A percentile compares a stretch with the other conserved stretches of the same genome.
phyloP scores from a whole-genome alignment of 2,888 invertebrate species.

The Leptogaster cylindrica region DNA sequence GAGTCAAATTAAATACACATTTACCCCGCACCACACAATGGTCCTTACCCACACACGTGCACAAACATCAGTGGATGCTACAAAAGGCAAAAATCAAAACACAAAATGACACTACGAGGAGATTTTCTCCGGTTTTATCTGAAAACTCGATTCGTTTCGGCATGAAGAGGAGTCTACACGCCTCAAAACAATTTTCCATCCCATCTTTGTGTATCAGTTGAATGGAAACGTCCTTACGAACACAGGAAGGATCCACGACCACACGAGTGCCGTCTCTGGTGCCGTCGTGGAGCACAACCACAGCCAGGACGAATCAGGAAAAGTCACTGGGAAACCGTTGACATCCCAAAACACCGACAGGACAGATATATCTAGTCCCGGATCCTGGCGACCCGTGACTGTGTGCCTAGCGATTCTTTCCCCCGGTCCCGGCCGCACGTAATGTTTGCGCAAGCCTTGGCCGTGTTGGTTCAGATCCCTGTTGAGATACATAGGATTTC shows the following conservation, averaged over 20 bases:
- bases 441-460: slow-evolving; percentile 45
- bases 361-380: slow-evolving; percentile 48
- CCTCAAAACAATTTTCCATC: slow-evolving; percentile 45
- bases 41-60: background rate
- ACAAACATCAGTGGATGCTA: slow-evolving; percentile 13
- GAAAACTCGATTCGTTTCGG: slow-evolving; percentile 32
- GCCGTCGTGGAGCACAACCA: slow-evolving; percentile 7
- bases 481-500: slow-evolving; percentile 30
- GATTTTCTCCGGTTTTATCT: slow-evolving; percentile 39
- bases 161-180: slow-evolving; percentile 40
- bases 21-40: slow-evolving; percentile 3
- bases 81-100: slow-evolving; percentile 38
- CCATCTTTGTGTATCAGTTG: slow-evolving; percentile 48
- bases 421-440: slow-evolving; percentile 1
- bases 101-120: slow-evolving; percentile 31
- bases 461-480: slow-evolving; percentile 24
- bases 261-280: background rate
- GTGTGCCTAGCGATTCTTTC: slow-evolving; percentile 38
- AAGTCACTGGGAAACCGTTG: slow-evolving; percentile 37
- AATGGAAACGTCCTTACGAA: slow-evolving; percentile 7
- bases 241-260: background rate
- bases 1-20: slow-evolving; percentile 39
- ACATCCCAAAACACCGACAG: slow-evolving; percentile 46
- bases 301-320: slow-evolving; percentile 40
- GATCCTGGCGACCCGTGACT: slow-evolving; percentile 43